phyloP scores from a whole-genome alignment of 1,140 invertebrate species.

The Drosophila prosaltans region DNA sequence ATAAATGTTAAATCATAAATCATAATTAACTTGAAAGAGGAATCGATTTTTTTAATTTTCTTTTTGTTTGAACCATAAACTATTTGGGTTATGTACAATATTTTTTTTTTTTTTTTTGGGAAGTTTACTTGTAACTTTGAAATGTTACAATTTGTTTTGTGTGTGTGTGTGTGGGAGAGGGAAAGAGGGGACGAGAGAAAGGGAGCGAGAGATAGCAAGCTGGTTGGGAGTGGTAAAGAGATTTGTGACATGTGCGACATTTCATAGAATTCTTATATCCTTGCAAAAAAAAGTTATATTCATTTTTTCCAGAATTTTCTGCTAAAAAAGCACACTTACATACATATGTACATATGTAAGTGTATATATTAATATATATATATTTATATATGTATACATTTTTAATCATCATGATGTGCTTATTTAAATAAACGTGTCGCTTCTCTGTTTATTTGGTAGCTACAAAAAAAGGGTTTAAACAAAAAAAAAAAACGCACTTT shows the following conservation, averaged over 20 bases:
- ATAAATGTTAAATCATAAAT: constrained; percentile 49
- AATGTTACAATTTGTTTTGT: background rate
- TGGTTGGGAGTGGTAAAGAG: background rate
- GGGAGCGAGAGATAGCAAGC: constrained; percentile 8
- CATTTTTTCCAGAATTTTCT: background rate
- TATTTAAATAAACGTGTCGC: no score
- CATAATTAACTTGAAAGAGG: constrained; percentile 41
- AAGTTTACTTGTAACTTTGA: constrained; percentile 19
- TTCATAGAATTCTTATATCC: background rate
- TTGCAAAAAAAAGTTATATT: background rate
- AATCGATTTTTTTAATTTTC: constrained; percentile 6
- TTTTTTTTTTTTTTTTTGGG: constrained; percentile 20
- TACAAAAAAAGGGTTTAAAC: no score
- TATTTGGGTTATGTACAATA: constrained; percentile 74
- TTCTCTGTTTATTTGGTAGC: no score
- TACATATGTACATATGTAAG: no score
- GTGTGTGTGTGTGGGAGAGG: constrained; percentile 13
- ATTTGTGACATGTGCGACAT: constrained; percentile 31
- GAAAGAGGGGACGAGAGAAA: constrained; percentile 4
- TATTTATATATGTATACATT: no score
- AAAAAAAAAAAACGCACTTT: no score
- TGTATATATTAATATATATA: no score
- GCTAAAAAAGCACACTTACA: no score
- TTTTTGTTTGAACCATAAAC: constrained; percentile 34
- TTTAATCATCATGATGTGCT: no score